Base-by-base conservation (phyloP, 2,888 invertebrate species). In the Aphidius colemani region DNA sequence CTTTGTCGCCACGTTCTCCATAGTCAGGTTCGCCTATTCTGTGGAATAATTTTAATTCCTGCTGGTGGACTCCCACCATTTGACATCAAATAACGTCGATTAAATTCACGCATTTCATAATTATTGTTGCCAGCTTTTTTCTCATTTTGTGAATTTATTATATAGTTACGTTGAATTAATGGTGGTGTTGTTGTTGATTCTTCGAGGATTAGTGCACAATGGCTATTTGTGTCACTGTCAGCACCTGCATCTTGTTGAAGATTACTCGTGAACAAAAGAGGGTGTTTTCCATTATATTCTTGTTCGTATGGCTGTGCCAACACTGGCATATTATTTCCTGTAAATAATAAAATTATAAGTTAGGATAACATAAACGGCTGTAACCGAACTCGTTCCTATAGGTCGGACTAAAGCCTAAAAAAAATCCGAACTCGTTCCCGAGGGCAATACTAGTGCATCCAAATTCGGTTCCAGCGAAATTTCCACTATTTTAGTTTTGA, bases 71-170 rank as follows among this genome's bases (percentile, higher is more conserved):
- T 76, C 43, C 74, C 72, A 18, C 79, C 78, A 63, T 78, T 81
- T 64, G 80, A 77, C 65, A 80, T 70, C 69, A 82, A 70, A 69
- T 82, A 69, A 66, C 79, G 73, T 56, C 80, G 71, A 64, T 85
- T 89, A 75, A 91, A 86, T 82, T 92, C 92, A 58, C 90, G 87
- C 87, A 91, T 87, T 82, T 92, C 92, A 82, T 91, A 91, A 78
- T 90, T 91, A 82, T 91, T 91, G 83, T 91, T 91, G 59, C 90
- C 90, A 82, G 90, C 90, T 66, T 88, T 88, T 80, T 88, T 89
- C 68, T 88, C 88, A 45, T 82, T 80, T 30, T 73, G 73, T 55
- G 74, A 75, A 53, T 68, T 67, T 30, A 30, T 30, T 3, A 5
- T 30, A 62, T 81, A 72, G 71, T 76, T 71, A 74, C 78, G 65